Base-by-base conservation (phyloP, 2,888 invertebrate genomes). In the Meghimatium bilineatum region DNA sequence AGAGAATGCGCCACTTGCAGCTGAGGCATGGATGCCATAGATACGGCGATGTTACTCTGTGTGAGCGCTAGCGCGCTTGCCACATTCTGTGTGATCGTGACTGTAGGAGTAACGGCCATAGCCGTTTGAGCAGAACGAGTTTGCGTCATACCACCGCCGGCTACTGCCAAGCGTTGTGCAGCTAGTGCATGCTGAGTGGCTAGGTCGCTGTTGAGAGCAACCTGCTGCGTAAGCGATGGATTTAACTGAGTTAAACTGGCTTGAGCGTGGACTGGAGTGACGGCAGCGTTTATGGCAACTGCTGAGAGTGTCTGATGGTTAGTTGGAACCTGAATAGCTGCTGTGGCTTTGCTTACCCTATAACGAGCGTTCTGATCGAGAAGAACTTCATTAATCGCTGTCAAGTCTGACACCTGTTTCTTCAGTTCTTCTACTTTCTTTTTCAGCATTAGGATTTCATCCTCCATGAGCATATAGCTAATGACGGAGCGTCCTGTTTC, bases 371-470 rank as follows among this genome's bases (percentile, higher is more conserved):
- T 96, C 93, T 96, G 96, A 90, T 96, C 96, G 87, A 96, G 93
- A 23, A 97, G 94, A 92, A 96, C 96, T 92, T 96, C 96, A 92
- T 97, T 97, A 14, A 96, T 96, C 2, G 96, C 96, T 63, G 96
- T 95, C 86, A 96, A 93, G 92, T 96, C 96, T 56, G 95, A 95
- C 29, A 96, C 95, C 93, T 96, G 95, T 91, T 96, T 95, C 91
- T 96, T 96, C 83, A 96, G 93, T 89, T 96, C 96, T 77, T 96
- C 96, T 77, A 96, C 95, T 91, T 96, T 95, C 88, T 96, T 95
- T 86, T 96, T 94, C 80, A 96, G 92, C 88, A 96, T 92, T 77
- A 94, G 94, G 90, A 96, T 96, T 92, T 96, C 96, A 89, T 96
- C 96, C 91, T 96, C 93, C 79, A 94, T 85, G 32, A 91, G 86